Percentiles rank a stretch among this genome's conserved stretches.
phyloP scores from a whole-genome alignment of 2,797 vertebrate species.

The Cuniculus paca region DNA sequence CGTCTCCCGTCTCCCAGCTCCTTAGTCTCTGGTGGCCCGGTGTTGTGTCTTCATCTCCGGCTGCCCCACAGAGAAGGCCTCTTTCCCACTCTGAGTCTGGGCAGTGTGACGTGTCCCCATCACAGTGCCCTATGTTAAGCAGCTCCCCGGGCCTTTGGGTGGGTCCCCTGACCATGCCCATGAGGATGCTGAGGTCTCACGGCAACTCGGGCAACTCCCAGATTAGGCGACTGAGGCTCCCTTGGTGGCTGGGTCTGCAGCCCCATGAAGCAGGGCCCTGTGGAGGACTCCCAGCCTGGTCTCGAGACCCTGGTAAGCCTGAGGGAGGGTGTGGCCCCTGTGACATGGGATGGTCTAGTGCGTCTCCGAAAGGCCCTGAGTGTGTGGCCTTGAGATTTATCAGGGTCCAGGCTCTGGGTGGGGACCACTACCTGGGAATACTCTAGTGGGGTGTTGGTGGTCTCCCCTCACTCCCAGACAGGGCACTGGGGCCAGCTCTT shows the following conservation, averaged over 20 bases:
- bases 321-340: background rate
- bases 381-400: background rate
- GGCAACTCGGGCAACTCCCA: background rate
- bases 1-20: rapidly evolving
- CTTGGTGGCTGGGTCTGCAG: background rate
- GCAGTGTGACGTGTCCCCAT: background rate
- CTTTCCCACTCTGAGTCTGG: background rate
- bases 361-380: slow-evolving; percentile 10
- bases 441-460: rapidly evolving
- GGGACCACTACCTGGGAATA: slow-evolving; percentile 5
- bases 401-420: background rate
- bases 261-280: background rate
- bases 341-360: background rate
- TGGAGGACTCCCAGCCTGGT: background rate
- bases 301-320: background rate
- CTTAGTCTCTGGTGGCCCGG: background rate
- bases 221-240: background rate
- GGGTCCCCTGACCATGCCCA: too few relatives aligned
- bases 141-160: background rate
- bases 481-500: background rate
- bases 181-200: background rate
- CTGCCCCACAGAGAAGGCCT: background rate
- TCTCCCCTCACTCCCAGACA: background rate
- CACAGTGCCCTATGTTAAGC: rapidly evolving
- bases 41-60: rapidly evolving